Conservation (phyloP, 53 echinoderm and acorn worm genomes). For the Paracentrotus lividus region DNA sequence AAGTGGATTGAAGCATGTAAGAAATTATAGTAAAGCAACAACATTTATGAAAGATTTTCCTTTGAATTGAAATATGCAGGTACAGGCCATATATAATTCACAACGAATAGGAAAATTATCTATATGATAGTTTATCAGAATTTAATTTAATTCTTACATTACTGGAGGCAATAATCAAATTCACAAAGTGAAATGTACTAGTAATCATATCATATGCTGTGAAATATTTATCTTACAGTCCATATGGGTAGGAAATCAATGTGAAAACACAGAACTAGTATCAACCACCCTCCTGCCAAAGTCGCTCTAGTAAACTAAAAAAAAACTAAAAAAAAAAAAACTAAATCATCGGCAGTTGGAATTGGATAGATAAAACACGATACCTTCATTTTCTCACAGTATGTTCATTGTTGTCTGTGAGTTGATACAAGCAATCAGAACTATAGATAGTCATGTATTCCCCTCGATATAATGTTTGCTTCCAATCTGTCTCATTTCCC, state of each 20-base stretch:
- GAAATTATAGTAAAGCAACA: not conserved
- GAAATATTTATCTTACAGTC: not conserved
- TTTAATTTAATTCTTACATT: not conserved
- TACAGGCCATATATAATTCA: not conserved
- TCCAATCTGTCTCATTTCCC: slow-evolving; percentile 45
- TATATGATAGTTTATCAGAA: not conserved
- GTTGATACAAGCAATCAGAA: not conserved
- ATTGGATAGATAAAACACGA: not conserved
- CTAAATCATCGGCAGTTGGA: not conserved
- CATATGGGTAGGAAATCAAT: not conserved
- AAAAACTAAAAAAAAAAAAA: not conserved
- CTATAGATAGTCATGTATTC: not conserved
- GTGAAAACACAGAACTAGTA: not conserved
- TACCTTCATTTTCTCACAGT: not conserved
- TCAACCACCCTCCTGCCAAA: not conserved
- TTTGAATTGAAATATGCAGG: not conserved
- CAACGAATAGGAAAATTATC: not conserved
- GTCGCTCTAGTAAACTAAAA: not conserved
- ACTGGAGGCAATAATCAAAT: not conserved
- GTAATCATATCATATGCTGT: not conserved
- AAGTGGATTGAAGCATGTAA: too few species aligned
- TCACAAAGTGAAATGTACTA: not conserved
- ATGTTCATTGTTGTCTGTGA: not conserved
- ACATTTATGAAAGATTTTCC: not conserved
- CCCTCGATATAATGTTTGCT: slow-evolving; percentile 9